These are phyloP conservation scores for Proterorhinus semilunaris DNA, from an alignment of 2,113 vertebrate genomes.

Conservation along the genomic window DNA sequence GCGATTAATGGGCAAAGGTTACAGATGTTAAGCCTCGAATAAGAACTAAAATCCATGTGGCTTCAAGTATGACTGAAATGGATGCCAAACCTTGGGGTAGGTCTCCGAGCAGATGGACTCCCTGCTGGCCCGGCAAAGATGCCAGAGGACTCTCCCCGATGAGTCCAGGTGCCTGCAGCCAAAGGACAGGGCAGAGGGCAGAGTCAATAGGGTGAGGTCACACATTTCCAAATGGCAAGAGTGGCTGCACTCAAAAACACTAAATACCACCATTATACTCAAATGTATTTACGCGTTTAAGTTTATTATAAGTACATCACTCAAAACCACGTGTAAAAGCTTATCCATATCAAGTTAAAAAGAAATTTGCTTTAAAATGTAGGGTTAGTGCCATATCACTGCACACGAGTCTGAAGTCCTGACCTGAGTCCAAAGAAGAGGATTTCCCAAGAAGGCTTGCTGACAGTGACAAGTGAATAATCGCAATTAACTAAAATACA, in stretches of 20 bases:
- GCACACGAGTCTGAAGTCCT: conserved; percentile 29
- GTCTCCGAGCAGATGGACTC: conserved; percentile 76
- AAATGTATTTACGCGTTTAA: conserved; percentile 29
- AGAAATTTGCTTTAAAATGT: not conserved
- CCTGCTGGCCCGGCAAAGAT: conserved; percentile 73
- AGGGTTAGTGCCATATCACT: not conserved
- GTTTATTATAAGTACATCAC: conserved; percentile 34
- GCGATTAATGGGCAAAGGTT: not conserved
- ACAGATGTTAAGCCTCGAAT: conserved; percentile 41
- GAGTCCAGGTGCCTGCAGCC: conserved; percentile 81
- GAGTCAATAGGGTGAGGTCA: conserved; percentile 16
- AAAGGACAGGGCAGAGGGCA: conserved; percentile 38
- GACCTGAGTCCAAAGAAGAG: conserved; percentile 78
- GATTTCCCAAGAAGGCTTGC: conserved; percentile 79
- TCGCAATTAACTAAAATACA: not conserved
- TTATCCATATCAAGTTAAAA: conserved; percentile 18
- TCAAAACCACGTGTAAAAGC: conserved; percentile 35
- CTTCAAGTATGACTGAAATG: conserved; percentile 25
- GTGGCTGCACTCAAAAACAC: conserved; percentile 2
- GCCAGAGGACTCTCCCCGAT: conserved; percentile 85
- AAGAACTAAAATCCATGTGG: conserved; percentile 12
- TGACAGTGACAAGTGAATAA: conserved; percentile 56
- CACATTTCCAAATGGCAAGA: not conserved
- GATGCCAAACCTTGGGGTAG: conserved; percentile 74
- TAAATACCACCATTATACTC: conserved; percentile 31